Evolutionary conservation across 1,140 invertebrate genomes (phyloP).

Genomic region (Drusus annulatus): DNA sequence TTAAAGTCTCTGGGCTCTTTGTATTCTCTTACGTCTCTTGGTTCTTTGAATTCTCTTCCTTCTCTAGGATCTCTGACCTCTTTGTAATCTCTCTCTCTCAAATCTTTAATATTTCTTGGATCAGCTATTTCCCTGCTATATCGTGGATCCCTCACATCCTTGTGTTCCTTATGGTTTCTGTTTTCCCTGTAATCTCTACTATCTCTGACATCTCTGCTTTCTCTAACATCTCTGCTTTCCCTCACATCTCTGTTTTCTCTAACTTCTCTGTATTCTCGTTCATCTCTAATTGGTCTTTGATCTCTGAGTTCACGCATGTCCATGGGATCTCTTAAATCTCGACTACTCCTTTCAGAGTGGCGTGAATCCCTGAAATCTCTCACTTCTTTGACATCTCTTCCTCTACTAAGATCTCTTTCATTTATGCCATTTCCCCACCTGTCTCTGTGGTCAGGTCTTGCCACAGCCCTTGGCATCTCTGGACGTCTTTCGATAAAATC

Average conservation of each 20-base stretch:
- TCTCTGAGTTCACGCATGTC: slow-evolving; percentile 53
- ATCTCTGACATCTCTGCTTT: slow-evolving; percentile 28
- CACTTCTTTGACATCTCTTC: slow-evolving; percentile 33
- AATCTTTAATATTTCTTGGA: slow-evolving; percentile 46
- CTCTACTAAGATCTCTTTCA: slow-evolving; percentile 35
- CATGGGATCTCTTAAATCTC: slow-evolving; percentile 45
- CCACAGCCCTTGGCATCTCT: slow-evolving; percentile 64
- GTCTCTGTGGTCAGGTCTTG: slow-evolving; percentile 61
- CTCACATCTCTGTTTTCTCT: slow-evolving; percentile 38
- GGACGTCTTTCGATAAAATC: slow-evolving; percentile 63
- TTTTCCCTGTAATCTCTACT: slow-evolving; percentile 44
- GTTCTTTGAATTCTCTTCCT: slow-evolving; percentile 30
- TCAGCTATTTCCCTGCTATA: slow-evolving; percentile 42
- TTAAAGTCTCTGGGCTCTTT: slow-evolving; percentile 51
- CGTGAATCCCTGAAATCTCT: slow-evolving; percentile 46
- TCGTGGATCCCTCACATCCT: slow-evolving; percentile 47
- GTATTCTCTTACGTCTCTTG: slow-evolving; percentile 40
- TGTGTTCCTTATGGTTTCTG: slow-evolving; percentile 45
- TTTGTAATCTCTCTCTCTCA: slow-evolving; percentile 45
- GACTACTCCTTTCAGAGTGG: slow-evolving; percentile 25
- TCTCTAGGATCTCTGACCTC: slow-evolving; percentile 49
- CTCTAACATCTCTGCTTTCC: slow-evolving; percentile 42
- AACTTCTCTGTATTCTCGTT: slow-evolving; percentile 43
- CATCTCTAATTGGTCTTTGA: slow-evolving; percentile 28
- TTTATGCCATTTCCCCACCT: slow-evolving; percentile 49